A percentile compares a stretch with the other conserved stretches of the same genome.
These are phyloP conservation scores for Dimorphilus gyrociliatus DNA, from an alignment of 2,888 invertebrate genomes.

Conservation along the genomic window DNA sequence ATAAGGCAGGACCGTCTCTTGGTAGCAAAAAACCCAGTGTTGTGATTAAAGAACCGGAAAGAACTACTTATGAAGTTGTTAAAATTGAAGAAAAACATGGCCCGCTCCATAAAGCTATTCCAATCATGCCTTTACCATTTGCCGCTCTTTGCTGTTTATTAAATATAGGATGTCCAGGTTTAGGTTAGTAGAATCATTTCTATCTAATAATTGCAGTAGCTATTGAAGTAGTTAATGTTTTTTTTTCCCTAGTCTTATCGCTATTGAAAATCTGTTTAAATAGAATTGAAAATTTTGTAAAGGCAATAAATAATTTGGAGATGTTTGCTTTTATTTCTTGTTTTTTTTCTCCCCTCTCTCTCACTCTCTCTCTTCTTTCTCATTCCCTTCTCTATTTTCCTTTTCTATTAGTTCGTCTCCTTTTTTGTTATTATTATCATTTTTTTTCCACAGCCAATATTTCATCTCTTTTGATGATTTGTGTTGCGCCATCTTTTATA, in stretches of 20 bases:
- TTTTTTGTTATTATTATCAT: not conserved
- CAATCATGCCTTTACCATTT: conserved; percentile 38
- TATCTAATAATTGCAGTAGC: not conserved
- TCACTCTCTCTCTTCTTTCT: conserved; percentile 2
- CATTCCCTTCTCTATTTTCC: not conserved
- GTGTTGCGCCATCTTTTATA: no score
- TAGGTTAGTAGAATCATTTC: conserved; percentile 25
- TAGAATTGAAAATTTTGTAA: no score
- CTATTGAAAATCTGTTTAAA: no score
- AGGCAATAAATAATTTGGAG: no score
- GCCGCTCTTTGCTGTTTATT: conserved; percentile 33
- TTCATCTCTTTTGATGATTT: no score
- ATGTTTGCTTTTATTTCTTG: conserved; percentile 1
- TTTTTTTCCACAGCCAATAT: not conserved
- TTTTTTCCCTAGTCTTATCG: no score
- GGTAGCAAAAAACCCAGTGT: no score
- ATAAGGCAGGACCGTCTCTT: no score
- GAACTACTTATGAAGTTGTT: no score
- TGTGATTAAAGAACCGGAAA: no score
- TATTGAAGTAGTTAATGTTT: not conserved
- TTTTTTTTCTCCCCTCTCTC: conserved; percentile 2
- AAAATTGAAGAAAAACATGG: conserved; percentile 45
- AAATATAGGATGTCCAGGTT: conserved; percentile 28
- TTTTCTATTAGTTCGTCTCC: not conserved
- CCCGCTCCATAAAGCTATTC: conserved; percentile 41